A percentile compares a stretch with the other conserved stretches of the same genome.
These are phyloP conservation scores for Mycteria americana DNA, from an alignment of 2,797 vertebrate genomes.

Conservation along the genomic window DNA sequence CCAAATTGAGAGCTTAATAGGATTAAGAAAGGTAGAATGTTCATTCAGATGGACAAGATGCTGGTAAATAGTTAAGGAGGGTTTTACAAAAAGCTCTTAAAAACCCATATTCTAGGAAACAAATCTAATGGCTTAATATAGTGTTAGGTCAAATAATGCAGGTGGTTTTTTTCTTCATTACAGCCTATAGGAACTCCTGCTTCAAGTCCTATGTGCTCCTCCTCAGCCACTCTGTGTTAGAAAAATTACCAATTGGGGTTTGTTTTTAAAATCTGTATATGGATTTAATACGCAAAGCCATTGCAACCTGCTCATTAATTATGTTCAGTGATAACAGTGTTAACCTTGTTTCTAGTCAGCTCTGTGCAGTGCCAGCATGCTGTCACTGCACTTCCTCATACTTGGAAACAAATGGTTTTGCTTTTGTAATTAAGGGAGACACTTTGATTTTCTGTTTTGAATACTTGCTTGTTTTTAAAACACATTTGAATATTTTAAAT, in stretches of 20 bases:
- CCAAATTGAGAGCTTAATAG: not conserved
- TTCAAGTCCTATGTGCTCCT: not conserved
- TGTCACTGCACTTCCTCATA: slow-evolving; percentile 5
- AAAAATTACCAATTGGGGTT: not conserved
- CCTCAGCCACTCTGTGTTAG: not conserved
- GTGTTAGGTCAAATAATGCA: not conserved
- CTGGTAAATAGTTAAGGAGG: not conserved
- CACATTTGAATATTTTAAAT: not conserved
- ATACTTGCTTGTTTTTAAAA: not conserved
- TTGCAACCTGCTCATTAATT: not conserved
- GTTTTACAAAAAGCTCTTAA: not conserved
- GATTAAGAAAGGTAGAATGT: not conserved
- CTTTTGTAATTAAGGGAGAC: not conserved
- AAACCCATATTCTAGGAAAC: not conserved
- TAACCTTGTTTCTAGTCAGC: not conserved
- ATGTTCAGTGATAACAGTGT: not conserved
- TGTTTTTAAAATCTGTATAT: not conserved
- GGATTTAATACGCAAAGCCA: not conserved
- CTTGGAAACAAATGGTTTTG: not conserved
- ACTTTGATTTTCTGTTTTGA: not conserved
- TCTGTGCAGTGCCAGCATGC: not conserved
- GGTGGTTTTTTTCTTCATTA: not conserved
- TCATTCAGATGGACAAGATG: not conserved
- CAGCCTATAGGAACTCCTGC: not conserved
- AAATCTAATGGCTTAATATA: not conserved